Evolutionary conservation across 1,140 invertebrate species (phyloP), one percentile per base, ranked within the genome.

Genomic region (Listronotus oregonensis): DNA sequence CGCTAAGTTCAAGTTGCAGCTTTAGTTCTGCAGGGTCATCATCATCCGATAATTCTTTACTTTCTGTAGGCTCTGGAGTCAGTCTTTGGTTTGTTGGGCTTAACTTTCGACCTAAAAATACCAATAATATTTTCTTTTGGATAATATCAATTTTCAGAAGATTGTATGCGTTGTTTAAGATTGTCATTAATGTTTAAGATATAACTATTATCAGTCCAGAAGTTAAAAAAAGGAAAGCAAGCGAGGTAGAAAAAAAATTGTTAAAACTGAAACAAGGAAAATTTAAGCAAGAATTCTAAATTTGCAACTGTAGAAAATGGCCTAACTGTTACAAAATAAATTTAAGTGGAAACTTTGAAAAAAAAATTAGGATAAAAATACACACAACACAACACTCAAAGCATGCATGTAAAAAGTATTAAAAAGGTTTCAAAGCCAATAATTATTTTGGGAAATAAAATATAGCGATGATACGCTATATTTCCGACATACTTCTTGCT

Each of bases 1-100:
- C 93, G 73, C 91, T 90, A n/a, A 96, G 80, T 79, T 95, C 93
- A 34, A 95, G 78, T 66, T 94, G 87, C 31, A 95, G 81, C 71
- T 90, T 86, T 44, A 93, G 75, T 73, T 93, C 90, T 32, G 86
- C 84, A 9, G 87, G 84, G 78, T 92, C 90, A 69, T 92, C 90
- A 75, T 90, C 88, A 73, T 90, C 88, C 6, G 86, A 87, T 66
- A 88, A 85, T 77, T 91, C 89, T 74, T 89, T 90, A 71, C 89
- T 87, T 37, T 83, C 81, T 32, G 82, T 80, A 62, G 83, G 80
- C 75, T 90, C 88, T 55, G 87, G 84, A n/a, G 84, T 82, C 57
- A 88, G 75, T 67, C 86, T 81, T 61, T 69, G 60, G 66, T 83
- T 84, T 31, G 84, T 85, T 44, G 87, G 87, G 73, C 86, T 89